These are phyloP conservation scores for Morinoia aosen DNA, from an alignment of 2,888 invertebrate genomes.

Conservation along the genomic window DNA sequence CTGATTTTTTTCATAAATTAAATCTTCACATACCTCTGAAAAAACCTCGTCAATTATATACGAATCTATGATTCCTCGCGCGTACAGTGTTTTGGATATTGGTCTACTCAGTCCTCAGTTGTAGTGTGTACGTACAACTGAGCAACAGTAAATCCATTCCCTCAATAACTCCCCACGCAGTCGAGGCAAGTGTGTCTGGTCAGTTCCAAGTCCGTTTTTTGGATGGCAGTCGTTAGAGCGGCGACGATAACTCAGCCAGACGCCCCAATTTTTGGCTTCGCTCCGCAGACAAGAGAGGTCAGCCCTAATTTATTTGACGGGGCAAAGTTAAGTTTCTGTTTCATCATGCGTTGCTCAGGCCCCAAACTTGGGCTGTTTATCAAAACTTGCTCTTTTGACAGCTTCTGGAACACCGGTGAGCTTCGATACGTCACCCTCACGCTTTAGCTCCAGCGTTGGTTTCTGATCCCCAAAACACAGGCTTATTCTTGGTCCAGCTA, in stretches of 20 bases:
- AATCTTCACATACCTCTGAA: not conserved
- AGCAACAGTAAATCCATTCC: not conserved
- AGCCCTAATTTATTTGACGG: conserved; percentile 22
- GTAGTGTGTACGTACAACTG: not conserved
- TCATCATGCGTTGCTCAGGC: conserved; percentile 4
- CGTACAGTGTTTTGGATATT: not conserved
- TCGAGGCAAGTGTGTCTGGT: not conserved
- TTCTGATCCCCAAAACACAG: not conserved
- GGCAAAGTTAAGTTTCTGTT: conserved; percentile 47
- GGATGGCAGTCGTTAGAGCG: not conserved
- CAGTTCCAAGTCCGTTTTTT: not conserved
- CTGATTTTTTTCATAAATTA: not conserved
- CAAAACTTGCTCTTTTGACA: conserved; percentile 45
- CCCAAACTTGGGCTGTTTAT: conserved; percentile 43
- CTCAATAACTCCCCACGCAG: not conserved
- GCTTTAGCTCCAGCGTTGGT: not conserved
- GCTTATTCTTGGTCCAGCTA: not conserved
- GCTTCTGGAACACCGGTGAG: conserved; percentile 12
- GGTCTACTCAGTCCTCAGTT: too few species aligned
- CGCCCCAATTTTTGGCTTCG: not conserved
- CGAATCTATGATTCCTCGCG: not conserved
- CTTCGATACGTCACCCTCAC: not conserved
- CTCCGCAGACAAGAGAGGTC: not conserved
- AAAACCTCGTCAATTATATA: too few species aligned
- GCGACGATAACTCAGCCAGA: not conserved